phyloP scores from a whole-genome alignment of 2,888 invertebrate species.

The Pelosia muscerda region DNA sequence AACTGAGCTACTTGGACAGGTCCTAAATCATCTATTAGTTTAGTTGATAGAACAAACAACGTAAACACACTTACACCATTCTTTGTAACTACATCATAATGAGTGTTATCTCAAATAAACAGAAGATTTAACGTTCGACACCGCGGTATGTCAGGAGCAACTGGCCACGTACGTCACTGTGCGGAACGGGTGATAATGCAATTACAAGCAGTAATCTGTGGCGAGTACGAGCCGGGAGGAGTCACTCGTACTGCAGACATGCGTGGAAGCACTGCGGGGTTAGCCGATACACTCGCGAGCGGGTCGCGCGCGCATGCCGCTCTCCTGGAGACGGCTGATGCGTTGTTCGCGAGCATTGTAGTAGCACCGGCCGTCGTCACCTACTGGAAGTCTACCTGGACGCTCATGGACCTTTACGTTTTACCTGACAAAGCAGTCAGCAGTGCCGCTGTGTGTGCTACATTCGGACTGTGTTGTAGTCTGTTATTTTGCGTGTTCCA shows the following conservation, averaged over 20 bases:
- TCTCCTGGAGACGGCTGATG: constrained; percentile 90
- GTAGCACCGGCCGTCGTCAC: constrained; percentile 94
- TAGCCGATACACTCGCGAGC: constrained; percentile 88
- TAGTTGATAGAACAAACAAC: neutral
- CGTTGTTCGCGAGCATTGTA: constrained; percentile 90
- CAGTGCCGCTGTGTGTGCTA: constrained; percentile 90
- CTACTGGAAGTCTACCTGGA: constrained; percentile 96
- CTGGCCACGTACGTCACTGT: constrained; percentile 57
- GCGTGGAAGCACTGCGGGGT: constrained; percentile 90
- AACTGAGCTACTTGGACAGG: no score
- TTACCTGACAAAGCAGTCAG: constrained; percentile 87
- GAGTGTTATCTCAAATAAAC: constrained; percentile 18
- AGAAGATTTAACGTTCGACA: constrained; percentile 7
- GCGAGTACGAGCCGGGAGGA: constrained; percentile 59
- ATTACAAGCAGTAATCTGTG: constrained; percentile 74
- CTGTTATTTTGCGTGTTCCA: constrained; percentile 90
- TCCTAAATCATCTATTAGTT: neutral
- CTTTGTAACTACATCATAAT: neutral
- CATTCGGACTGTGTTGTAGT: constrained; percentile 90
- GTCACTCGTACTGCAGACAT: constrained; percentile 80
- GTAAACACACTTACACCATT: neutral
- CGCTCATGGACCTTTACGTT: constrained; percentile 91
- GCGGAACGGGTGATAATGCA: constrained; percentile 81
- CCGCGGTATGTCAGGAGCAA: constrained; percentile 16
- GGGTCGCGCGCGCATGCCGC: constrained; percentile 80